A percentile compares a stretch with the other conserved stretches of the same genome.
Evolutionary conservation across 1,140 invertebrate species (phyloP).

Genomic region (Hydropsyche tenuis): DNA sequence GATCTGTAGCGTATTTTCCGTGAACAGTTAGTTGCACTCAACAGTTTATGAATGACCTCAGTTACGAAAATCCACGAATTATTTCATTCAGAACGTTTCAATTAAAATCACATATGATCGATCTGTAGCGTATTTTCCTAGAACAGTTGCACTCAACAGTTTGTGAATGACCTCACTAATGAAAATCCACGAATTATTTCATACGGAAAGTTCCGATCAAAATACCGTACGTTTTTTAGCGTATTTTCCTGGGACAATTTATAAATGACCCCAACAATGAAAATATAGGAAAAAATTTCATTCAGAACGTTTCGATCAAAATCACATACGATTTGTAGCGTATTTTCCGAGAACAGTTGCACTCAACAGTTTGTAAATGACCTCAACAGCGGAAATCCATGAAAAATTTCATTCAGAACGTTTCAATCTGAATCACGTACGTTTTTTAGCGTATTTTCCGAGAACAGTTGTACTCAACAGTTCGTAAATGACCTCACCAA

Average conservation of each 20-base stretch:
- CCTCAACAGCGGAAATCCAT: neutral
- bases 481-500: neutral
- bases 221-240: too few species aligned
- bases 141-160: neutral
- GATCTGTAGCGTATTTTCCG: too few species aligned
- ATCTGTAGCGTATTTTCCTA: too few species aligned
- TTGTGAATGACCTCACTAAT: neutral
- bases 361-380: neutral
- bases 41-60: constrained; percentile 3
- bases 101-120: too few species aligned
- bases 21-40: neutral
- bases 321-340: too few species aligned
- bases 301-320: too few species aligned
- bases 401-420: neutral
- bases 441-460: too few species aligned
- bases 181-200: neutral
- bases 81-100: too few species aligned
- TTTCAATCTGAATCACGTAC: too few species aligned
- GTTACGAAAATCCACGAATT: neutral
- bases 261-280: neutral
- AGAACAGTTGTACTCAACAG: neutral
- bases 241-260: neutral
- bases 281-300: neutral
- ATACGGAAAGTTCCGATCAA: too few species aligned
- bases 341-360: neutral